Evolutionary conservation across 2,113 vertebrate species (phyloP).

Genomic region (Cyanoramphus novaezelandiae): DNA sequence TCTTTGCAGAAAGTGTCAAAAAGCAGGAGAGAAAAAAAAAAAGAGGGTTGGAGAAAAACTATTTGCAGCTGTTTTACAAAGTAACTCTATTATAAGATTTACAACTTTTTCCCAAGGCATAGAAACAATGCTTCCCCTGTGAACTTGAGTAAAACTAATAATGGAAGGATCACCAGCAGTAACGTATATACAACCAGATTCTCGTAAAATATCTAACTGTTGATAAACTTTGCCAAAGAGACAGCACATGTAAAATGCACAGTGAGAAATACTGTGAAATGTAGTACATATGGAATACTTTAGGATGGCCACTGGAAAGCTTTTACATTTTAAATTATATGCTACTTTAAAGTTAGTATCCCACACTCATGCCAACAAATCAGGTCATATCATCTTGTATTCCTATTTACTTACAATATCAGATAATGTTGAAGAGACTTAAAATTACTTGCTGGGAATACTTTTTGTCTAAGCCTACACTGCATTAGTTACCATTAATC

Average conservation of each 20-base stretch:
- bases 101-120: constrained; percentile 41
- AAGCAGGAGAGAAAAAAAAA: background rate
- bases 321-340: background rate
- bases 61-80: constrained; percentile 45
- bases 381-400: background rate
- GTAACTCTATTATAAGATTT: background rate
- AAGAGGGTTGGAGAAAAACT: background rate
- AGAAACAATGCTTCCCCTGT: constrained; percentile 21
- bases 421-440: background rate
- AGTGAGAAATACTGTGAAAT: background rate
- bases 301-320: background rate
- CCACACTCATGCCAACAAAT: background rate
- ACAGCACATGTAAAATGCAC: background rate
- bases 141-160: constrained; percentile 2
- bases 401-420: constrained; percentile 23
- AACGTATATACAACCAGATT: background rate
- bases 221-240: background rate
- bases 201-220: background rate
- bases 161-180: background rate
- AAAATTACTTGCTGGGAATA: constrained; percentile 21
- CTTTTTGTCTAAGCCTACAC: constrained; percentile 23
- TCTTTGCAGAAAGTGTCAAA: background rate
- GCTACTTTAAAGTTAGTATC: background rate
- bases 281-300: background rate
- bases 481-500: constrained; percentile 61